These are phyloP conservation scores for Solen grandis DNA, from an alignment of 1,140 invertebrate genomes.

Conservation along the genomic window DNA sequence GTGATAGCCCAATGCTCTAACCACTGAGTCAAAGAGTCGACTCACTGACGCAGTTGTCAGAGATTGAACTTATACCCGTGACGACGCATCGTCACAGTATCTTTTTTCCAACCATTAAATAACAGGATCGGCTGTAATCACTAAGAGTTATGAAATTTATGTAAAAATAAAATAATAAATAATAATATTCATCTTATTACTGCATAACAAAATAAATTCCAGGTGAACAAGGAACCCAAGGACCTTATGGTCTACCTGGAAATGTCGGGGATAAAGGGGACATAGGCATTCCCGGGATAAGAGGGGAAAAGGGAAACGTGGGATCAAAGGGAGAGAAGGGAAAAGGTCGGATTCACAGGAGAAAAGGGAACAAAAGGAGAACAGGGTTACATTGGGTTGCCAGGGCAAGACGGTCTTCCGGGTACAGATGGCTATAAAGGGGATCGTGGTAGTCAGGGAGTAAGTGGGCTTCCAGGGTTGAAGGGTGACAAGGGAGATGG, in stretches of 20 bases:
- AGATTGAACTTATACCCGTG: too few species aligned
- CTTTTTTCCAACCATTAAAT: not conserved
- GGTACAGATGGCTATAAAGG: too few species aligned
- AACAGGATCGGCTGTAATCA: not conserved
- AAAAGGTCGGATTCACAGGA: conserved; percentile 2
- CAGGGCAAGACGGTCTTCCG: conserved; percentile 15
- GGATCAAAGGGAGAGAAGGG: conserved; percentile 4
- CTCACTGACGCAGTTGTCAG: too few species aligned
- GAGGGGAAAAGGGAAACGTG: conserved; percentile 24
- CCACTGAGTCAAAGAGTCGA: too few species aligned
- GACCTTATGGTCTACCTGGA: not conserved
- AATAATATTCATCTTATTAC: not conserved
- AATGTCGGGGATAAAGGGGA: conserved; percentile 17
- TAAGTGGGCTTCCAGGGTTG: too few species aligned
- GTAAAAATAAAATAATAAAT: not conserved
- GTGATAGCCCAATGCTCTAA: too few species aligned
- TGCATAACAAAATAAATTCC: not conserved
- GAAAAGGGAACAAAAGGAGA: conserved; percentile 3
- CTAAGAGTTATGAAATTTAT: too few species aligned
- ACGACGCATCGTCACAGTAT: too few species aligned
- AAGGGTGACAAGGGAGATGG: not conserved
- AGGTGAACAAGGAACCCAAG: conserved; percentile 1
- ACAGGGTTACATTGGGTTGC: not conserved
- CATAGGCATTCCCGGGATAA: not conserved
- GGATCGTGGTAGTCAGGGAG: too few species aligned